A percentile compares a stretch with the other conserved stretches of the same genome.
phyloP scores from a whole-genome alignment of 2,888 invertebrate species.

The Limnephilus marmoratus region DNA sequence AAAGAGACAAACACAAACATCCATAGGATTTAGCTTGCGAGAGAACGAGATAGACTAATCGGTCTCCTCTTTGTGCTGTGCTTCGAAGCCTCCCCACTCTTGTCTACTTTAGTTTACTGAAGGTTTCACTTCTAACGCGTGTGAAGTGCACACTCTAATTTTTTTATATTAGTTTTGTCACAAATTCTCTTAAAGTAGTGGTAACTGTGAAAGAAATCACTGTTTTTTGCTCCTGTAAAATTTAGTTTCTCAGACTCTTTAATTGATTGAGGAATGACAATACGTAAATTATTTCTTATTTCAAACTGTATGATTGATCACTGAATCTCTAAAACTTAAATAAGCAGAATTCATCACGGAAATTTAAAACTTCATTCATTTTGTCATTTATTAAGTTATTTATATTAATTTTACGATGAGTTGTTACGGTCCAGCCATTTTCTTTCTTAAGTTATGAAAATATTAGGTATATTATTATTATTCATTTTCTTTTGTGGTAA shows the following conservation, averaged over 20 bases:
- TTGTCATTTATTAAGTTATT: neutral
- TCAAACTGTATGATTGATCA: neutral
- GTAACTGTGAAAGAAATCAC: neutral
- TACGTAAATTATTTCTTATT: neutral
- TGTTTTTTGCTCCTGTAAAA: neutral
- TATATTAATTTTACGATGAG: constrained; percentile 10
- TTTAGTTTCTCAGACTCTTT: neutral
- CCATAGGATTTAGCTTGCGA: too few relatives aligned
- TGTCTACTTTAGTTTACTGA: too few relatives aligned
- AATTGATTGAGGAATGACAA: neutral
- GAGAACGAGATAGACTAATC: too few relatives aligned
- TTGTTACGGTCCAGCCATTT: constrained; percentile 38
- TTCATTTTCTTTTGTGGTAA: constrained; percentile 22
- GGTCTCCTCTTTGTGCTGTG: too few relatives aligned
- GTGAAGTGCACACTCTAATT: too few relatives aligned
- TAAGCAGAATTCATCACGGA: neutral
- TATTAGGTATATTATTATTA: neutral
- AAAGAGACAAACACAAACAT: too few relatives aligned
- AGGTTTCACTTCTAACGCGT: too few relatives aligned
- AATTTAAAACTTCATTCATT: neutral
- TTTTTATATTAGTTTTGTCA: neutral
- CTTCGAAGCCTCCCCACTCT: too few relatives aligned
- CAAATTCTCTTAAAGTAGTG: neutral
- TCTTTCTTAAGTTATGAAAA: constrained; percentile 15
- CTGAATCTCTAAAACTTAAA: neutral